Evolutionary conservation across 2,888 invertebrate genomes (phyloP), one percentile per base, ranked within the genome.

Genomic region (Tortrix viridana): DNA sequence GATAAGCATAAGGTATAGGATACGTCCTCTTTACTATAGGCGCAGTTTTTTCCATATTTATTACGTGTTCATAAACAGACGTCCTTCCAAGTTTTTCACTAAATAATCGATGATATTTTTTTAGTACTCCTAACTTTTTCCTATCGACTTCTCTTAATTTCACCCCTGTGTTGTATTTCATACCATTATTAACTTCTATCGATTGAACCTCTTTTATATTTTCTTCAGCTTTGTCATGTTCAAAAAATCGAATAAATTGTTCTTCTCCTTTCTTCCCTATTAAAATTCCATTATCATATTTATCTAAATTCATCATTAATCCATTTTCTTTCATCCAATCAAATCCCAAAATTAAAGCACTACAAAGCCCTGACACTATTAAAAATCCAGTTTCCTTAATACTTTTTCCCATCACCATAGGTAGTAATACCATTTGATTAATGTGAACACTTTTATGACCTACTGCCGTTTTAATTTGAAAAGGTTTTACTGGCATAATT

Each of bases 1-100:
- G 49, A 65, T 73, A 69, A 0, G 72, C 70, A 53, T 67, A 72
- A 0, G 72, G 71, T 9, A 74, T 20, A 0, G 71, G 72, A 46
- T 72, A 71, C 1, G 68, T 38, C 1, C 54, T 59, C 20, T 64
- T 71, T 5, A 71, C 38, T 38, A 71, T 22, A 0, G 72, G 70
- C 1, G n/a, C 6, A 6, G 69, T 56, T 1, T 48, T 14, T 0
- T 18, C 19, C 69, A 71, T 68, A 38, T 62, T 52, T 57, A 71
- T 58, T 12, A 65, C 55, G 43, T 74, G 70, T 44, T 69, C 37
- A 18, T 71, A 71, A 26, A 68, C 67, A 54, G 70, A 69, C 0
- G 67, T 59, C 4, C 57, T 49, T 0, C 73, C 71, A 48, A 71
- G 26, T 19, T 58, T 59, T 0, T 58, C 4, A 0, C 47, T 23